Base-by-base conservation (phyloP, 2,797 vertebrate genomes). In the Serranus cabrilla region DNA sequence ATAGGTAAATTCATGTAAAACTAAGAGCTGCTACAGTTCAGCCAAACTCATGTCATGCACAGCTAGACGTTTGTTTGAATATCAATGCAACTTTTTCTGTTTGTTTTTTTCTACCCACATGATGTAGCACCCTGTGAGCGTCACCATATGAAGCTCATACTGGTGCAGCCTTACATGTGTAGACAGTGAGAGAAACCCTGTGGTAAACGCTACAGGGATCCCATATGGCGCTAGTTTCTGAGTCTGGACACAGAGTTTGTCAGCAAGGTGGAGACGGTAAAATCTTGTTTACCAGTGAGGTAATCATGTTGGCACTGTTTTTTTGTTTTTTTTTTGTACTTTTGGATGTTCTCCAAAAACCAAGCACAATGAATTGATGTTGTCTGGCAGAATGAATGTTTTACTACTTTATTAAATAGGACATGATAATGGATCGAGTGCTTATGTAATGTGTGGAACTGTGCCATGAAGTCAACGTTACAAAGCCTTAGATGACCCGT, bases 381-480 rank as follows among this genome's bases (percentile, higher is more conserved):
- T 50, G 27, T 78, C 72, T 76, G 86, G 74, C 72, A 82, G 74
- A 74, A 78, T 84, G 54, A 82, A 80, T 58, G 72, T 78, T 81
- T 77, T n/a, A 50, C 67, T 76, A 63, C 80, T 88, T 91, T 76
- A 83, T 83, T 83, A 84, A 88, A 87, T 83, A 62, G 64, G 77
- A 87, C 66, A 55, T 18, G 54, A 66, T 80, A 71, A 86, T 86
- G 70, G 80, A 85, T 88, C 71, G 78, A 49, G 60, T 58, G 76
- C 66, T 87, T 73, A 78, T 71, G 84, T 84, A 82, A 84, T 76
- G 75, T 67, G 59, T 87, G 90, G 82, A 85, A 61, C 65, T 54
- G 58, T 78, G 87, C 87, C 87, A 88, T 56, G 16, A 57, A 47
- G 37, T 80, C 52, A 79, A 87, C 76, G 60, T 50, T 75, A 79